Evolutionary conservation across 2,888 invertebrate species (phyloP).

Genomic region (Mylabris sibirica): DNA sequence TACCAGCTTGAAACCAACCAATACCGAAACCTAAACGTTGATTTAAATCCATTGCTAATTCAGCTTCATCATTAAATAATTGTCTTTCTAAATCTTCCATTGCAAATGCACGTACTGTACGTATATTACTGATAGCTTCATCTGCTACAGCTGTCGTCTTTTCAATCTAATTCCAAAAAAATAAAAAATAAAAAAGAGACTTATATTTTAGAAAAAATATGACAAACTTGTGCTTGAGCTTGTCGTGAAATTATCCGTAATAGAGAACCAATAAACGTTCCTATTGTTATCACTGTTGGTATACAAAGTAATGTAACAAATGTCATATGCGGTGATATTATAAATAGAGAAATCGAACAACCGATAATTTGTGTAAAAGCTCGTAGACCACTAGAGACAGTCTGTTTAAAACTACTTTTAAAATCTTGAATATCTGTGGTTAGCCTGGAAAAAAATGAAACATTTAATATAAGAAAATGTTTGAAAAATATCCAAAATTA

Average conservation of each 20-base stretch:
- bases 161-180: slow-evolving; percentile 69
- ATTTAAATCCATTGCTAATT: slow-evolving; percentile 74
- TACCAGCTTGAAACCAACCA: slow-evolving; percentile 88
- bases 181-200: background rate
- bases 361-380: slow-evolving; percentile 86
- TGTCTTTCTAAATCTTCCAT: slow-evolving; percentile 85
- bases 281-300: slow-evolving; percentile 85
- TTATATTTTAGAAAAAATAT: slow-evolving; percentile 1
- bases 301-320: slow-evolving; percentile 83
- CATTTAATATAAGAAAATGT: slow-evolving; percentile 20
- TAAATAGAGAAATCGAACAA: slow-evolving; percentile 77
- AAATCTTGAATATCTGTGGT: slow-evolving; percentile 97
- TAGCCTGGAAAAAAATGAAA: slow-evolving; percentile 67
- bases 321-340: slow-evolving; percentile 92
- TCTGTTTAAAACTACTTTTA: slow-evolving; percentile 94
- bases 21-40: slow-evolving; percentile 88
- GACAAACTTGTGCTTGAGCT: slow-evolving; percentile 80
- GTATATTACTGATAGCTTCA: slow-evolving; percentile 91
- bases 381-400: slow-evolving; percentile 89
- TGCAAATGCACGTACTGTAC: slow-evolving; percentile 93
- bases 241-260: slow-evolving; percentile 78
- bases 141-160: slow-evolving; percentile 89
- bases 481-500: background rate
- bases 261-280: slow-evolving; percentile 81
- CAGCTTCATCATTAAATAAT: slow-evolving; percentile 77